Conservation (phyloP, 2,888 invertebrate genomes). For the Clunio marinus region DNA sequence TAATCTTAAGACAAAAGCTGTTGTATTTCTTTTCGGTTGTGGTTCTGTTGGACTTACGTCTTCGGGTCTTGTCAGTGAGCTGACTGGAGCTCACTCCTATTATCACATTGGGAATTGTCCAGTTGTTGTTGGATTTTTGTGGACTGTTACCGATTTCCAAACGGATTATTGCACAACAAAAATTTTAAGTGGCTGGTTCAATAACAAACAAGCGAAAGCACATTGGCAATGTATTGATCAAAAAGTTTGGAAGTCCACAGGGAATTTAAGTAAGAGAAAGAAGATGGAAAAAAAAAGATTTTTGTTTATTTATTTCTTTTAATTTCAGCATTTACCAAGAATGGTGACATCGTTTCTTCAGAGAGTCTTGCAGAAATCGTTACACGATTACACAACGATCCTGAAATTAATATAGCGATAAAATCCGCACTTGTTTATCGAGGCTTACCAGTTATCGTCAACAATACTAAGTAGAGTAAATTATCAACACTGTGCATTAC, state of each 20-base stretch:
- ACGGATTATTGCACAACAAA: constrained; percentile 53
- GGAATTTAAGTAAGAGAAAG: constrained; percentile 42
- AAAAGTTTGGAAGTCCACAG: constrained; percentile 49
- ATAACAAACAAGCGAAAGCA: constrained; percentile 44
- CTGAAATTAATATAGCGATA: constrained; percentile 17
- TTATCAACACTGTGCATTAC: too few species aligned
- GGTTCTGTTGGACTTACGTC: constrained; percentile 52
- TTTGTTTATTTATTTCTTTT: background rate
- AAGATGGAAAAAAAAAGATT: background rate
- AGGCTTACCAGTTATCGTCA: constrained; percentile 42
- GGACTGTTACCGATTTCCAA: constrained; percentile 54
- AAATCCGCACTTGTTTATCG: constrained; percentile 42
- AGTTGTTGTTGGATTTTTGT: constrained; percentile 54
- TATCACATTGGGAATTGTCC: constrained; percentile 52
- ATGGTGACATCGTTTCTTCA: constrained; percentile 13
- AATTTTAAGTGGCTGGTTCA: constrained; percentile 53
- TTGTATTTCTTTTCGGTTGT: constrained; percentile 66
- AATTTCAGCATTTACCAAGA: constrained; percentile 25
- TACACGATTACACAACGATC: constrained; percentile 16
- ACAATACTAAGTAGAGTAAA: background rate
- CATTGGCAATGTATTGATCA: constrained; percentile 54
- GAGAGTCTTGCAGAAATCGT: constrained; percentile 9
- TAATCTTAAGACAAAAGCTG: constrained; percentile 55
- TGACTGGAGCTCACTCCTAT: constrained; percentile 52
- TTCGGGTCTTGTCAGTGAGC: constrained; percentile 52